Percentiles rank a stretch among this genome's conserved stretches.
phyloP scores from a whole-genome alignment of 1,140 invertebrate genomes.

The Drosophila yakuba region DNA sequence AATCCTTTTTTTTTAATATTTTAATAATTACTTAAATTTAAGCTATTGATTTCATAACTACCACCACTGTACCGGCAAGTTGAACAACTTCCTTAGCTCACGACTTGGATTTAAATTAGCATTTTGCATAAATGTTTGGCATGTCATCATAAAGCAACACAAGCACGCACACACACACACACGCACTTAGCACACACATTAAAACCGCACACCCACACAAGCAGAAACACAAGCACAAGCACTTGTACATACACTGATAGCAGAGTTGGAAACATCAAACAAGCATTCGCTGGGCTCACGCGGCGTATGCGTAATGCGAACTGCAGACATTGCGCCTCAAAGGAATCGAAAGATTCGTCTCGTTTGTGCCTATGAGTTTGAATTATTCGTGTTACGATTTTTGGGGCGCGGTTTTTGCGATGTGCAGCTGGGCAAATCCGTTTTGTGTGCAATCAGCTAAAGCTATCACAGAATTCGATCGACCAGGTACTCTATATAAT shows the following conservation, averaged over 20 bases:
- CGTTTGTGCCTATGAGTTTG: slow-evolving; percentile 18
- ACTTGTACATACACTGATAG: slow-evolving; percentile 11
- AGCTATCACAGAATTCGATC: slow-evolving; percentile 65
- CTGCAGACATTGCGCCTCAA: slow-evolving; percentile 41
- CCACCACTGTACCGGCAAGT: slow-evolving; percentile 32
- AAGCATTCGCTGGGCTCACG: slow-evolving; percentile 53
- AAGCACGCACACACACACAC: slow-evolving; percentile 32
- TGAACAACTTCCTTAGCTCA: slow-evolving; percentile 35
- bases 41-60: neutral
- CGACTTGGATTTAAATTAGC: slow-evolving; percentile 75
- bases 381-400: neutral
- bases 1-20: no score
- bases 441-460: slow-evolving; percentile 67
- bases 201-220: slow-evolving; percentile 3
- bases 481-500: slow-evolving; percentile 66
- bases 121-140: slow-evolving; percentile 79
- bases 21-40: no score
- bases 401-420: slow-evolving; percentile 12
- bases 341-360: slow-evolving; percentile 44
- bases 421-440: slow-evolving; percentile 37
- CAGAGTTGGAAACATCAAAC: slow-evolving; percentile 67
- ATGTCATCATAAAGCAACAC: slow-evolving; percentile 73
- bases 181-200: slow-evolving; percentile 31
- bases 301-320: slow-evolving; percentile 80
- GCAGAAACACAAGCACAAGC: slow-evolving; percentile 2